Evolutionary conservation across 2,797 vertebrate species (phyloP).

Genomic region (Ficedula albicollis): DNA sequence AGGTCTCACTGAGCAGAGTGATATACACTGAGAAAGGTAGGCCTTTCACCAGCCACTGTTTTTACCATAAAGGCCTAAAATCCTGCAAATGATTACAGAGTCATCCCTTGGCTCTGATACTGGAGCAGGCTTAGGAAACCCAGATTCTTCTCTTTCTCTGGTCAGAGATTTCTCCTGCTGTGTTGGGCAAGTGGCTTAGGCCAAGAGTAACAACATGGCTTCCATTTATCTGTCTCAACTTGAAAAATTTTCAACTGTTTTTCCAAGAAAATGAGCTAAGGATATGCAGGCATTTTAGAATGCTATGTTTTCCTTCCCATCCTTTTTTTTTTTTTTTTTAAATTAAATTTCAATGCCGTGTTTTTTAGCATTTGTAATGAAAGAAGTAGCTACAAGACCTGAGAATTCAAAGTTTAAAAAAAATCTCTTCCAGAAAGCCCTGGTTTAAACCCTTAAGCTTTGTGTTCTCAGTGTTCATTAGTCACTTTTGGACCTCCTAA

Average conservation of each 20-base stretch:
- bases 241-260: background rate
- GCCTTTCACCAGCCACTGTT: background rate
- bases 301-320: background rate
- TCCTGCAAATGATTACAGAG: background rate
- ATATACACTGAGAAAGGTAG: background rate
- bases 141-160: background rate
- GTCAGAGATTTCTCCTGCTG: background rate
- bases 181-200: background rate
- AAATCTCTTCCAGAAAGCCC: background rate
- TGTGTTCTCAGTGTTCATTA: background rate
- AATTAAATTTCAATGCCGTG: fast-evolving
- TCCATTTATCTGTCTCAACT: background rate
- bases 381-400: background rate
- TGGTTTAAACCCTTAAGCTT: background rate
- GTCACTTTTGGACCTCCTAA: background rate
- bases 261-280: background rate
- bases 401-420: background rate
- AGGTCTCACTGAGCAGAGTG: background rate
- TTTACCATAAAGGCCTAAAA: background rate
- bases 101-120: background rate
- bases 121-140: background rate
- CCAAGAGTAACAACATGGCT: background rate
- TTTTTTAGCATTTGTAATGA: background rate
- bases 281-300: background rate
- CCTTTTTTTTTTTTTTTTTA: background rate